phyloP scores from a whole-genome alignment of 2,113 vertebrate species.

The Oreochromis spilurus region DNA sequence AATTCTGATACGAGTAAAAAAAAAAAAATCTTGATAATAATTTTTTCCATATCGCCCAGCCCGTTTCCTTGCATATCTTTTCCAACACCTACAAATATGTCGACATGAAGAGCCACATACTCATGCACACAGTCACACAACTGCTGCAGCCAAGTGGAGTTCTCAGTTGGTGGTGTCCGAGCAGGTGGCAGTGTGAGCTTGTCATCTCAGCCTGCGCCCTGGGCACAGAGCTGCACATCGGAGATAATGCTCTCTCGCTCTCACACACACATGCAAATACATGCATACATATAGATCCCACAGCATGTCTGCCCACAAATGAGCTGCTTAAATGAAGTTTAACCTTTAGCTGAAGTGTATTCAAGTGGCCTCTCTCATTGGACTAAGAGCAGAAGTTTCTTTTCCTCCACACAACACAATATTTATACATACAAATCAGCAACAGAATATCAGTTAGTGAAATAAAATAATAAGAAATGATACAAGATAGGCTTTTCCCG shows the following conservation, averaged over 20 bases:
- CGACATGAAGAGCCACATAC: neutral
- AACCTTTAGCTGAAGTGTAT: neutral
- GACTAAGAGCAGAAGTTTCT: neutral
- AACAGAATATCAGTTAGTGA: neutral
- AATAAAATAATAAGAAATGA: neutral
- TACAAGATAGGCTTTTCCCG: neutral
- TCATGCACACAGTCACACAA: neutral
- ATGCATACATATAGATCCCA: neutral
- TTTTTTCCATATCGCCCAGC: neutral
- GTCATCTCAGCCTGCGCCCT: conserved; percentile 9
- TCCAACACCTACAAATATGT: neutral
- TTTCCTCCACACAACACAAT: neutral
- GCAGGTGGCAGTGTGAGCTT: conserved; percentile 3
- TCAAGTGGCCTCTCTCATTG: neutral
- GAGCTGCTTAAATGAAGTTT: neutral
- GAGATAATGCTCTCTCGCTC: conserved; percentile 23
- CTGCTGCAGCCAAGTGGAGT: neutral
- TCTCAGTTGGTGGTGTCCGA: neutral
- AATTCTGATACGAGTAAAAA: neutral
- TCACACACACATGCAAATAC: neutral
- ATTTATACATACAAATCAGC: neutral
- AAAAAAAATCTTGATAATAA: neutral
- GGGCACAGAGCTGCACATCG: conserved; percentile 42
- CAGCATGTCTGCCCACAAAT: neutral
- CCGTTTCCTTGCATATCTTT: neutral